Evolutionary conservation across 2,888 invertebrate genomes (phyloP).

Genomic region (Leptopilina drosophilae): DNA sequence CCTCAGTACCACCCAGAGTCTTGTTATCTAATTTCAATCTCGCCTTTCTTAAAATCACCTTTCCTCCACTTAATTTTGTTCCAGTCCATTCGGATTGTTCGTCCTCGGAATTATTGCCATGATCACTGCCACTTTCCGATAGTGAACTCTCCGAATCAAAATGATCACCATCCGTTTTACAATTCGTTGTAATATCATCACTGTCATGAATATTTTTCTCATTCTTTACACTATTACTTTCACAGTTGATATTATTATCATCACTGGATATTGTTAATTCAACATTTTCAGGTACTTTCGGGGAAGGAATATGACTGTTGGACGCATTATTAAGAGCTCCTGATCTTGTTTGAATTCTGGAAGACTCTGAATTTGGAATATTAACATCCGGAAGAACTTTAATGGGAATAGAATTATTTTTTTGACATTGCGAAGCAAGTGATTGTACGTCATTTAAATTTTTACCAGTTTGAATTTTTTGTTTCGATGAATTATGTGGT

Average conservation of each 20-base stretch:
- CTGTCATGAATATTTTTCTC: conserved; percentile 72
- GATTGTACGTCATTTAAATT: conserved; percentile 41
- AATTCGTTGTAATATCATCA: conserved; percentile 71
- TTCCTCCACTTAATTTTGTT: conserved; percentile 80
- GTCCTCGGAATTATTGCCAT: conserved; percentile 69
- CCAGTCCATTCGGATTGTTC: conserved; percentile 76
- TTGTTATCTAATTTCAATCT: conserved; percentile 81
- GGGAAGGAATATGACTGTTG: conserved; percentile 45
- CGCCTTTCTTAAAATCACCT: conserved; percentile 85
- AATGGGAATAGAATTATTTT: conserved; percentile 64
- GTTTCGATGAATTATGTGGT: conserved; percentile 46
- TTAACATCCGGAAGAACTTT: conserved; percentile 72
- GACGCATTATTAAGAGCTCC: conserved; percentile 66
- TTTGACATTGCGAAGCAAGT: conserved; percentile 56
- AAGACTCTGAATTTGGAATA: conserved; percentile 74
- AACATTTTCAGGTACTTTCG: conserved; percentile 47
- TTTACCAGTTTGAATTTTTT: conserved; percentile 36
- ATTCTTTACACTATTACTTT: conserved; percentile 43
- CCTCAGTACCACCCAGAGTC: conserved; percentile 78
- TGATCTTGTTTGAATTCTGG: conserved; percentile 74
- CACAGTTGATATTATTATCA: conserved; percentile 38
- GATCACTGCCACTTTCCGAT: conserved; percentile 70
- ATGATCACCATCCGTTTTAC: conserved; percentile 58
- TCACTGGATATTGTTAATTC: conserved; percentile 43
- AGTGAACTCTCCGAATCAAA: conserved; percentile 67